Percentiles rank a stretch among this genome's conserved stretches.
Evolutionary conservation across 2,888 invertebrate genomes (phyloP).

Genomic region (Acleris emargana): DNA sequence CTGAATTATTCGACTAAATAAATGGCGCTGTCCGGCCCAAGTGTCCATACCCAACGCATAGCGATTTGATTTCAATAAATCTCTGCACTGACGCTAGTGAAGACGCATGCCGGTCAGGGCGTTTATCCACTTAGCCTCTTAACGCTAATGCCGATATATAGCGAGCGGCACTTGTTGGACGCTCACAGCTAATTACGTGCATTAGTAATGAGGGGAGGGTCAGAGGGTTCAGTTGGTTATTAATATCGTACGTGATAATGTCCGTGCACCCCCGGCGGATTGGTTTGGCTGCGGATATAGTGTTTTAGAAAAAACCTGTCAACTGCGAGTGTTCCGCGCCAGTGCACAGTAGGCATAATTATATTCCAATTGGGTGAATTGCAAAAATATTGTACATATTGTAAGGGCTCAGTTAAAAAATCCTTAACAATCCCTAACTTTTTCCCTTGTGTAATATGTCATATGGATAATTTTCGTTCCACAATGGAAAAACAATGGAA

Average conservation of each 20-base stretch:
- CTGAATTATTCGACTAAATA: neutral
- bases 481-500: too few relatives aligned
- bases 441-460: too few relatives aligned
- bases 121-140: conserved; percentile 64
- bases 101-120: conserved; percentile 65
- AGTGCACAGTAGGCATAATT: too few relatives aligned
- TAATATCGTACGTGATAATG: conserved; percentile 7
- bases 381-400: too few relatives aligned
- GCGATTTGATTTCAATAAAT: conserved; percentile 38
- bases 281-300: too few relatives aligned
- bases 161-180: conserved; percentile 66
- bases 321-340: too few relatives aligned
- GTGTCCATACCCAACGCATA: neutral
- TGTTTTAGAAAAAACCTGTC: too few relatives aligned
- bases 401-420: too few relatives aligned
- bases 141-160: conserved; percentile 76
- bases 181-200: conserved; percentile 73
- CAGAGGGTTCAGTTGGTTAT: conserved; percentile 46
- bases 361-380: too few relatives aligned
- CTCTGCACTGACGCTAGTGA: conserved; percentile 68
- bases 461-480: too few relatives aligned
- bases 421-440: too few relatives aligned
- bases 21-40: neutral
- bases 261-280: conserved; percentile 90
- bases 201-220: conserved; percentile 69